Evolutionary conservation across 2,113 vertebrate genomes (phyloP), one percentile per base, ranked within the genome.

Genomic region (Regulus satrapa): DNA sequence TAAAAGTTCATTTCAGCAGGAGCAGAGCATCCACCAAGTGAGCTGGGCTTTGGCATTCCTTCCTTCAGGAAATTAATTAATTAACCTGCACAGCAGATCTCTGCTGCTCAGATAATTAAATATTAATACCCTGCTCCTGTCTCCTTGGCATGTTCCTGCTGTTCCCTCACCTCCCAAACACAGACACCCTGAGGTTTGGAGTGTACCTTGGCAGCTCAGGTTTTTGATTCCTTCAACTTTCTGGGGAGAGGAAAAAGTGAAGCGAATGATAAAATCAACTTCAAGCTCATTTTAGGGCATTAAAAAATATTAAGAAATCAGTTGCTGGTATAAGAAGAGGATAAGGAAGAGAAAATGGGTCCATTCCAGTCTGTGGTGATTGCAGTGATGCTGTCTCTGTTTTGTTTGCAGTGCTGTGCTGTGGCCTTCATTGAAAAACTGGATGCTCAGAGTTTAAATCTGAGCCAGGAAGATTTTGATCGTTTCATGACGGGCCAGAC

Each of bases 341-440:
- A 2, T 71, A 4, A 61, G 29, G 48, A 45, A 1, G 3, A 26
- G 25, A 14, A 34, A 34, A 21, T 1, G 7, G 1, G 0, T 2
- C 1, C 18, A 5, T 40, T 32, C 1, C 32, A 40, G 3, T 13
- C 3, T 61, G 55, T 45, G 66, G 19, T 67, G 51, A 14, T 14
- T 28, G 18, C 69, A 51, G 17, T 80, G 69, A 85, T 67, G 13
- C 48, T 85, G 14, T 81, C 56, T 96, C 41, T 94, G 49, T 74
- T 92, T 40, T 62, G 6, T 76, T 93, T 86, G 28, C 71, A 99
- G 99, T 99, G 99, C 96, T 99, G 99, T 61, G 99, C 99, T 1
- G 98, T 99, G 88, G 99, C 99, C 95, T 99, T 99, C 94, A 99
- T 99, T 58, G 99, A 99, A 90, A 99, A 99, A 91, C 87, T 99